Evolutionary conservation across 2,113 vertebrate genomes (phyloP), one percentile per base, ranked within the genome.

Genomic region (Rhynchomys soricoides): DNA sequence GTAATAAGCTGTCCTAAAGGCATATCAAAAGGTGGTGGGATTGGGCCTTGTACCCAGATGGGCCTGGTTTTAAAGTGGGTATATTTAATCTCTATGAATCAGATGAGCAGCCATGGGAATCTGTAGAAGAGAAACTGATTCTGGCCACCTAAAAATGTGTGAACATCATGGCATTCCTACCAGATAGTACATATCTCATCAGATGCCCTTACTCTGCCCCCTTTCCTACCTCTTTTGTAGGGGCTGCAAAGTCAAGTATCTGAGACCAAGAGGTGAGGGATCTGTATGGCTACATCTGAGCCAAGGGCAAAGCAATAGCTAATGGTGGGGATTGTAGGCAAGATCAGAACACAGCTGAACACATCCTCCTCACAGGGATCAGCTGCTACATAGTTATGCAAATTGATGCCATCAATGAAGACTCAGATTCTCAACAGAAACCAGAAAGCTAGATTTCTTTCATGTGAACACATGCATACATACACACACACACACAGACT

Each of bases 391-490:
- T 6, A 17, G 12, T 34, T 74, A 26, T 3, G 48, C 11, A 37
- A 57, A 92, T 90, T 24, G n/a, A 8, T 85, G 6, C n/a, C 22
- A 6, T 74, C 2, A 31, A 37, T 7, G 5, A 45, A 59, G 29
- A 77, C 29, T 15, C n/a, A 37, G 11, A 86, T 86, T 95, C 92
- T 88, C n/a, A 66, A 93, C 37, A 86, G 93, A 94, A 93, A 78
- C 2, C 17, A 59, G 66, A 86, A 94, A 93, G 86, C 48, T 77
- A 78, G 77, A 78, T 57, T 24, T 40, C 24, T 43, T 83, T 89
- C 55, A 81, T 55, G 12, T 59, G 22, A 92, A n/a, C 37, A 48
- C 5, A 87, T 5, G 43, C 24, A 48, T 26, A 29, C 43, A 75
- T 24, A 43, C 16, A 77, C 22, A 57, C 19, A 15, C 34, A 9